phyloP scores from a whole-genome alignment of 2,113 vertebrate genomes.

The Triplophysa rosa region DNA sequence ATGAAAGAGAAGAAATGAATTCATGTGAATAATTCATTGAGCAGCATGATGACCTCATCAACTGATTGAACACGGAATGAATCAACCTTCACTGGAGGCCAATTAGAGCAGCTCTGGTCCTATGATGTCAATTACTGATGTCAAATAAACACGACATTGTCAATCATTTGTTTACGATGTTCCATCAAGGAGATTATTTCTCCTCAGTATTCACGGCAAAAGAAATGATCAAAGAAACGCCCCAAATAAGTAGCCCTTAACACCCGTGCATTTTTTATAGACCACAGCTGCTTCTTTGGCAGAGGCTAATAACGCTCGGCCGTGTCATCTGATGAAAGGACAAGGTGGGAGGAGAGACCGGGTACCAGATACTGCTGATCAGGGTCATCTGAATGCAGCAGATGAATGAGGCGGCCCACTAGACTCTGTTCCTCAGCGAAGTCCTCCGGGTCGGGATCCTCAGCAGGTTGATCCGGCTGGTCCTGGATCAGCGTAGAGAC shows the following conservation, averaged over 20 bases:
- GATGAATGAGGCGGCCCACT: constrained; percentile 95
- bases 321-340: constrained; percentile 23
- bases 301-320: background rate
- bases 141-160: constrained; percentile 23
- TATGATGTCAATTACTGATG: constrained; percentile 15
- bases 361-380: constrained; percentile 95
- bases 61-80: background rate
- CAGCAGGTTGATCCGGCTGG: constrained; percentile 94
- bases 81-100: constrained; percentile 35
- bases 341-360: background rate
- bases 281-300: background rate
- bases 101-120: constrained; percentile 33
- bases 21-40: constrained; percentile 47
- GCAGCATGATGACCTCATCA: constrained; percentile 28
- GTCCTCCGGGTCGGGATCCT: constrained; percentile 96
- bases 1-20: constrained; percentile 34
- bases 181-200: constrained; percentile 5
- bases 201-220: background rate
- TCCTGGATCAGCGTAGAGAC: constrained; percentile 95
- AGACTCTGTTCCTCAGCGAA: constrained; percentile 98
- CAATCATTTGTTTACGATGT: constrained; percentile 17
- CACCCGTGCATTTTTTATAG: constrained; percentile 2
- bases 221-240: constrained; percentile 27
- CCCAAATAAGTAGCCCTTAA: constrained; percentile 13
- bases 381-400: constrained; percentile 90